Conservation (phyloP, 2,113 vertebrate species). For the Platichthys stellatus region DNA sequence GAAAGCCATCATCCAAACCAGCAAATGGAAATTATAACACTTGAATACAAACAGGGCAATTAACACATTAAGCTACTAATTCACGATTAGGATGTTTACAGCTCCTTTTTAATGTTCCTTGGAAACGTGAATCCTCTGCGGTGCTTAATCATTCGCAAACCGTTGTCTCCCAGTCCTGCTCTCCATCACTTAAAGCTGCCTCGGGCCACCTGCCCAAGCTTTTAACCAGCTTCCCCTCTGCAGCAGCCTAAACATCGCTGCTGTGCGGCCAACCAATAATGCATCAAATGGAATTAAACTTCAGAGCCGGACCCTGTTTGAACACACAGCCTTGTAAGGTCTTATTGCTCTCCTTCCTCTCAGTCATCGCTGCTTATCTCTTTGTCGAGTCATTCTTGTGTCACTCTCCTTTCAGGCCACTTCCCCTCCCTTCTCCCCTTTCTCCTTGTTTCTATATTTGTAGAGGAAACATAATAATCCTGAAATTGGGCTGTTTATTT, state of each 20-base stretch:
- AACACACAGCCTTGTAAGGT: conserved; percentile 1
- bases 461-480: conserved; percentile 39
- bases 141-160: neutral
- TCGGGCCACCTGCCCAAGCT: neutral
- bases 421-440: neutral
- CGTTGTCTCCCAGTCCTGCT: conserved; percentile 14
- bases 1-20: neutral
- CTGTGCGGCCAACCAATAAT: conserved; percentile 8
- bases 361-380: conserved; percentile 6
- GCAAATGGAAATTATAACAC: neutral
- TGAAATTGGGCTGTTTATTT: conserved; percentile 46
- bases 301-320: conserved; percentile 21
- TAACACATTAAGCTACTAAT: neutral
- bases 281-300: conserved; percentile 45
- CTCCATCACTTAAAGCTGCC: neutral
- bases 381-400: neutral
- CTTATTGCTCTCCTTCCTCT: neutral
- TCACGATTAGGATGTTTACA: neutral
- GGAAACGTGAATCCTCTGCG: neutral
- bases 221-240: conserved; percentile 1
- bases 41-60: neutral
- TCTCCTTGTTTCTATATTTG: conserved; percentile 32
- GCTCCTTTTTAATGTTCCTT: neutral
- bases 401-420: conserved; percentile 1
- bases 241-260: conserved; percentile 10